Conservation (phyloP, 2,888 invertebrate species). For the Drosophila falleni region DNA sequence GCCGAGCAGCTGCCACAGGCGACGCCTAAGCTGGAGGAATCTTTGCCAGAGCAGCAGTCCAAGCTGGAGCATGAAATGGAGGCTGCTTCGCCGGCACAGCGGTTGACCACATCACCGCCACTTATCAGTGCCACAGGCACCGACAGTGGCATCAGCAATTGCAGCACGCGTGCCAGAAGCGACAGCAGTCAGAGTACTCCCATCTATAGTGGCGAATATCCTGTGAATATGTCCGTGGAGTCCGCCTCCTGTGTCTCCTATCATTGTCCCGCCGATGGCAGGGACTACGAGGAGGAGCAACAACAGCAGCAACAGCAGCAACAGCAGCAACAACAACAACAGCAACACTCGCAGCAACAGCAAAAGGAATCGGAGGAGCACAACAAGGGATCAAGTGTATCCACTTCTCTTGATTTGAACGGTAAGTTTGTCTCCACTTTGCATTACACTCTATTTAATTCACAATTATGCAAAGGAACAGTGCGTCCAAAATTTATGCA, state of each 20-base stretch:
- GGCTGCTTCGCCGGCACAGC: conserved; percentile 51
- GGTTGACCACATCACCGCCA: conserved; percentile 78
- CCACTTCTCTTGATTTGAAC: conserved; percentile 44
- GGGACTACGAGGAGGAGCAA: conserved; percentile 71
- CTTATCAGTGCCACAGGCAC: conserved; percentile 79
- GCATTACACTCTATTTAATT: conserved; percentile 68
- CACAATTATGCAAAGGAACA: conserved; percentile 66
- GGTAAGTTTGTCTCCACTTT: conserved; percentile 67
- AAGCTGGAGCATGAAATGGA: conserved; percentile 54
- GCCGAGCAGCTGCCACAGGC: conserved; percentile 43
- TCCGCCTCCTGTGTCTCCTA: conserved; percentile 77
- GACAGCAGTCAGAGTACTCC: conserved; percentile 80
- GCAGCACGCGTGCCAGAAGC: conserved; percentile 72
- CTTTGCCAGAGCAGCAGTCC: conserved; percentile 29
- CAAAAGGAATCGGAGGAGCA: conserved; percentile 24
- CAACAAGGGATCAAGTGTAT: conserved; percentile 12
- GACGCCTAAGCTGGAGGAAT: conserved; percentile 61
- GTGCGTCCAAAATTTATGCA: conserved; percentile 69
- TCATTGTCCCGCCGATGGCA: conserved; percentile 70
- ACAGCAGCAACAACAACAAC: conserved; percentile 32
- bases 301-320: conserved; percentile 45
- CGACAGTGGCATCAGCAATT: conserved; percentile 81
- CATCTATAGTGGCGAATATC: conserved; percentile 76
- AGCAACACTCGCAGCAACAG: conserved; percentile 16
- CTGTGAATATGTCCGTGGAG: conserved; percentile 79